Evolutionary conservation across 2,113 vertebrate species (phyloP).

Genomic region (Dicaeum eximium): DNA sequence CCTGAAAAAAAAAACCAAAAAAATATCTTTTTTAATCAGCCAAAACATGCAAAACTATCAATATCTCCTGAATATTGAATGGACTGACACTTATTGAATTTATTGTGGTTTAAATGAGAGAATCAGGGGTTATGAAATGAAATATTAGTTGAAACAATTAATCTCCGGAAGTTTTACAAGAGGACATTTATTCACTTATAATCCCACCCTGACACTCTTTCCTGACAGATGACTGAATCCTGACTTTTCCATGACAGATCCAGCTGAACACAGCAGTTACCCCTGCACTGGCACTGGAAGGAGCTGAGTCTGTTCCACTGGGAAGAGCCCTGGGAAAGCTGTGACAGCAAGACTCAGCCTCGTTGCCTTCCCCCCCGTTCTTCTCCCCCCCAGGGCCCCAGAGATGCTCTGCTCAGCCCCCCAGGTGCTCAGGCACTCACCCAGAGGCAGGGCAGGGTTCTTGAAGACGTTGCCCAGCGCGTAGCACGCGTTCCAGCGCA

Average conservation of each 20-base stretch:
- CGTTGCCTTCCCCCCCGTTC: not conserved
- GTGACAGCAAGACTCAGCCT: not conserved
- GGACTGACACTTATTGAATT: not conserved
- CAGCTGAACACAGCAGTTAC: not conserved
- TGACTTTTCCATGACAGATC: not conserved
- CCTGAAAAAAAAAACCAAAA: conserved; percentile 62
- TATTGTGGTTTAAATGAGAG: not conserved
- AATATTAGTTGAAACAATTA: not conserved
- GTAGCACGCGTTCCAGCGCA: conserved; percentile 96
- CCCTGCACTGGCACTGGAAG: not conserved
- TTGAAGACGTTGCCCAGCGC: conserved; percentile 93
- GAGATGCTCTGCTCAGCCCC: not conserved
- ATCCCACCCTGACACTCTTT: not conserved
- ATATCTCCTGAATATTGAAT: not conserved
- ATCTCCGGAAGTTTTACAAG: not conserved
- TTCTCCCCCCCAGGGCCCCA: not conserved
- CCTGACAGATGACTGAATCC: no score
- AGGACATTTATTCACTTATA: not conserved
- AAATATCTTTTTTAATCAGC: accelerated
- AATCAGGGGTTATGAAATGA: not conserved
- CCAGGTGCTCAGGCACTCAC: conserved; percentile 64
- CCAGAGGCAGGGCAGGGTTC: conserved; percentile 86
- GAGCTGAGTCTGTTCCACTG: not conserved
- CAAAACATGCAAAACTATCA: not conserved
- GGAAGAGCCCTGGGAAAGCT: not conserved